These are phyloP conservation scores for Falcaria lacertinaria DNA, from an alignment of 2,888 invertebrate genomes.

Conservation along the genomic window DNA sequence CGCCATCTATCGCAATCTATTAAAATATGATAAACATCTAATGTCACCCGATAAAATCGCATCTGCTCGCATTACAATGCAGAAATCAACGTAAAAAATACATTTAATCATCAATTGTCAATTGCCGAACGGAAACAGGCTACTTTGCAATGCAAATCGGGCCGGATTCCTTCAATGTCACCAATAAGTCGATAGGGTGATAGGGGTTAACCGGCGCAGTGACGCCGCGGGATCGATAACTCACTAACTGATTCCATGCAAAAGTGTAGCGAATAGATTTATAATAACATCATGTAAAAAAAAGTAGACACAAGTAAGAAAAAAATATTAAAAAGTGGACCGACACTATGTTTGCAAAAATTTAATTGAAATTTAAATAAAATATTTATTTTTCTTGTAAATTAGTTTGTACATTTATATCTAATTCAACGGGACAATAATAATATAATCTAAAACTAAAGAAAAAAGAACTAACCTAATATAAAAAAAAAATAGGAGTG, in stretches of 20 bases:
- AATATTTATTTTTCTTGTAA: too few relatives aligned
- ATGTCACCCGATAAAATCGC: background rate
- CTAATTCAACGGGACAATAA: too few relatives aligned
- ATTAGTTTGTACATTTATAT: too few relatives aligned
- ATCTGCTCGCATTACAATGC: conserved; percentile 53
- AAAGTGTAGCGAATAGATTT: too few relatives aligned
- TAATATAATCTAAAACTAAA: too few relatives aligned
- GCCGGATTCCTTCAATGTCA: conserved; percentile 63
- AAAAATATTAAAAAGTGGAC: too few relatives aligned
- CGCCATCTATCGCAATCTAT: conserved; percentile 27
- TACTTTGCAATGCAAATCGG: conserved; percentile 69
- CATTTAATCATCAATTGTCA: conserved; percentile 63
- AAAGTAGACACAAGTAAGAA: too few relatives aligned
- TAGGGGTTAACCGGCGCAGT: conserved; percentile 4
- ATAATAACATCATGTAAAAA: too few relatives aligned
- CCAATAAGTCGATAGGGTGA: conserved; percentile 14
- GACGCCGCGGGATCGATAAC: conserved; percentile 2
- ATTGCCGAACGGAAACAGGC: conserved; percentile 45
- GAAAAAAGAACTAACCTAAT: too few relatives aligned
- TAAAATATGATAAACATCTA: conserved; percentile 2
- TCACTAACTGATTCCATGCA: background rate
- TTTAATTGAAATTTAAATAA: too few relatives aligned
- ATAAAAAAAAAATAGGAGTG: too few relatives aligned
- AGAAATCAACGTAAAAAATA: conserved; percentile 44
- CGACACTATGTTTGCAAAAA: too few relatives aligned